Base-by-base conservation (phyloP, 2,113 vertebrate genomes). In the Catharus fuscescens region DNA sequence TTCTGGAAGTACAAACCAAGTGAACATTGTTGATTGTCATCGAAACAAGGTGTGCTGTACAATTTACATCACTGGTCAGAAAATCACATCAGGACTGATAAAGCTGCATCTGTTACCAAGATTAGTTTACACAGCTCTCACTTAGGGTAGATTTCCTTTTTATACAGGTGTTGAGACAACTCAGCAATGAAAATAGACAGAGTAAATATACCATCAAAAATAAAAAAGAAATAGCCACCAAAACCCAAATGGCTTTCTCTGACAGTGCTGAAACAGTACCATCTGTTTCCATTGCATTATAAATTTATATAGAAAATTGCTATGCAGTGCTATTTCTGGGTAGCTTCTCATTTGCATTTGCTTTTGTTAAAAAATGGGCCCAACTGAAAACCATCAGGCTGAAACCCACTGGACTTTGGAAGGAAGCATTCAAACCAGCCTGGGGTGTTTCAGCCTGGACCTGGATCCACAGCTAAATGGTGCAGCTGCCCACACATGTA, bases 231-330 rank as follows among this genome's bases (percentile, higher is more conserved):
- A 77, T 62, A 90, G 59, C 73, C 42, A 91, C 84, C 84, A 87
- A 82, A 91, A 66, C 70, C 23, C 81, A 86, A 95, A 87, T 48
- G 73, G 65, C 78, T 95, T 90, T 92, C 74, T 77, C 71, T 93
- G 87, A 87, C 62, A 38, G 62, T 62, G 87, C 66, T 94, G 88
- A 92, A 93, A 52, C 26, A 87, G 74, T 87, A 38, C 88, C 91
- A 96, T 96, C 95, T 97, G 95, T 94, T 96, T 96, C 83, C 34
- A 62, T 89, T 92, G 91, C 92, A 44, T 82, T 95, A 93, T 71
- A 94, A 89, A 92, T 87, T 89, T 89, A 89, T 80, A 56, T 44
- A 66, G 62, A 57, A 92, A 94, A 95, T 91, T 93, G 72, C 73
- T 89, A 82, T 85, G 76, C 83, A 66, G 36, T 67, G 38, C 86